A percentile compares a stretch with the other conserved stretches of the same genome.
Evolutionary conservation across 1,140 invertebrate genomes (phyloP).

Genomic region (Plectrocnemia conspersa): DNA sequence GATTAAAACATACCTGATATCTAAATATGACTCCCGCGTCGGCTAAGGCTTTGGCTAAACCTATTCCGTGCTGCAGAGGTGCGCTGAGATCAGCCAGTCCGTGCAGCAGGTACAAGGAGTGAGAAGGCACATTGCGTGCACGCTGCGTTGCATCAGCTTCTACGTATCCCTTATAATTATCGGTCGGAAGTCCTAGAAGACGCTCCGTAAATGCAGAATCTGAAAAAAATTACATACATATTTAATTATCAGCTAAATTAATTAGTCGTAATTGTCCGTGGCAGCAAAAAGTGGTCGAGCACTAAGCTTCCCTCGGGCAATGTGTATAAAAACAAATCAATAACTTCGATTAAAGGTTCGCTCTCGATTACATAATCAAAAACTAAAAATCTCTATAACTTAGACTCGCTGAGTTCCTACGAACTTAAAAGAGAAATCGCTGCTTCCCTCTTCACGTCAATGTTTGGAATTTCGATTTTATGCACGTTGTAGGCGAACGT

Average conservation of each 20-base stretch:
- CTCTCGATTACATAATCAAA: too few species aligned
- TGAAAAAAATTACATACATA: too few species aligned
- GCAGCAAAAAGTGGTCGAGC: too few species aligned
- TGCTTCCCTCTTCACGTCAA: too few species aligned
- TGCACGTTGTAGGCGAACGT: too few species aligned
- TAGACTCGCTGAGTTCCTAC: too few species aligned
- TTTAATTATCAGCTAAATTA: constrained; percentile 36
- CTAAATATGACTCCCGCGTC: constrained; percentile 82
- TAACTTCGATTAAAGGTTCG: background rate
- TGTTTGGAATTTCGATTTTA: too few species aligned
- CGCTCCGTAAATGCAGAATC: constrained; percentile 94
- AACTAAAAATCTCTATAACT: too few species aligned
- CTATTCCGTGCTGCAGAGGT: constrained; percentile 86
- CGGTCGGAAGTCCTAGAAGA: constrained; percentile 78
- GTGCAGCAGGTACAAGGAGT: constrained; percentile 84
- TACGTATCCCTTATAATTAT: constrained; percentile 90
- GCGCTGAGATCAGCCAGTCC: constrained; percentile 86
- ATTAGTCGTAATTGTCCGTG: background rate
- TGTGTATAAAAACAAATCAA: too few species aligned
- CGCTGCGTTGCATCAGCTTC: constrained; percentile 83
- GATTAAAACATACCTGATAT: constrained; percentile 92
- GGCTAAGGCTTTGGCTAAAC: constrained; percentile 80
- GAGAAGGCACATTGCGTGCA: constrained; percentile 76
- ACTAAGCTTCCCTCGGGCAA: too few species aligned
- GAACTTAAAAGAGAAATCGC: too few species aligned